These are phyloP conservation scores for Diplodus puntazzo DNA, from an alignment of 2,797 vertebrate genomes.

Conservation along the genomic window DNA sequence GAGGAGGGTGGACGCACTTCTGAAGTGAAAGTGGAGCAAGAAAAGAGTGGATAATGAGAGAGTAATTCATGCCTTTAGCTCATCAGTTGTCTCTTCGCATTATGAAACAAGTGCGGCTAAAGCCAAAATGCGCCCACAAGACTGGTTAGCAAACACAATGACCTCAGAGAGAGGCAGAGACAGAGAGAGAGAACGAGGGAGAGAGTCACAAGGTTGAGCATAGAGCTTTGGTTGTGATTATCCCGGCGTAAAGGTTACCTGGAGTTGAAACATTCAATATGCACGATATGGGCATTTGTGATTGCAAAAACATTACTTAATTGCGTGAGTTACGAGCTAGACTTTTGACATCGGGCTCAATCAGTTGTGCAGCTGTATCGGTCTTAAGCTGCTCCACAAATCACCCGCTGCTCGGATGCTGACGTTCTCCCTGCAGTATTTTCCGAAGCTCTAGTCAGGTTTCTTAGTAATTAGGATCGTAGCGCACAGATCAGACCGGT, in stretches of 20 bases:
- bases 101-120: constrained; percentile 32
- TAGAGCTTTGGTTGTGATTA: constrained; percentile 63
- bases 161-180: constrained; percentile 56
- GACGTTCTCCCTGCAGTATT: constrained; percentile 64
- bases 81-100: constrained; percentile 63
- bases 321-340: constrained; percentile 71
- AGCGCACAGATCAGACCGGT: constrained; percentile 37
- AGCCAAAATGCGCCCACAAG: constrained; percentile 29
- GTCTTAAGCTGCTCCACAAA: constrained; percentile 78
- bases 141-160: constrained; percentile 56
- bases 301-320: constrained; percentile 72
- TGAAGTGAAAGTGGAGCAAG: constrained; percentile 23
- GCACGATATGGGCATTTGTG: constrained; percentile 65
- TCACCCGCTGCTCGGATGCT: constrained; percentile 62
- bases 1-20: constrained; percentile 25
- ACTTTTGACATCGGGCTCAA: constrained; percentile 66
- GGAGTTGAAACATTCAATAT: constrained; percentile 70
- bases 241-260: constrained; percentile 65
- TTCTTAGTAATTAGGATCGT: constrained; percentile 65
- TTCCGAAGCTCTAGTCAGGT: constrained; percentile 57
- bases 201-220: constrained; percentile 64
- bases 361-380: constrained; percentile 79
- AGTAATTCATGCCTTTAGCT: constrained; percentile 45
- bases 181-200: constrained; percentile 32
- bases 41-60: constrained; percentile 34